These are phyloP conservation scores for Glyphotaelius pellucidus DNA, from an alignment of 2,888 invertebrate species.

Conservation along the genomic window DNA sequence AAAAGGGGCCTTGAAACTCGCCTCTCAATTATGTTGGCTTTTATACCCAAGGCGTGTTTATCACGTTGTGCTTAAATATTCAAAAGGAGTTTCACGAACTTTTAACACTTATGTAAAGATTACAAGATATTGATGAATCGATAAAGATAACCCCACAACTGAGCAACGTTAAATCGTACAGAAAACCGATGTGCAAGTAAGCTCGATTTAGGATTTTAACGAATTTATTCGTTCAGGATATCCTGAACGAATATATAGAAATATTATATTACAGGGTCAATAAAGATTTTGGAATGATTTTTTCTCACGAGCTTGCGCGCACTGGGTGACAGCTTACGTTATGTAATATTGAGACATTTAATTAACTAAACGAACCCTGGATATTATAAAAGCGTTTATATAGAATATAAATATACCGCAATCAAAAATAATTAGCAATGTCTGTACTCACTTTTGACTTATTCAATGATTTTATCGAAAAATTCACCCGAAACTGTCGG, in stretches of 20 bases:
- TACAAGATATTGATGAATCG: neutral
- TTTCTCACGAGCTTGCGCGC: neutral
- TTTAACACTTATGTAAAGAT: conserved; percentile 15
- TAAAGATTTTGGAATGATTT: neutral
- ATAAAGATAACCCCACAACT: neutral
- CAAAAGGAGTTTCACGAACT: neutral
- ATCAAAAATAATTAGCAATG: neutral
- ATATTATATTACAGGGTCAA: neutral
- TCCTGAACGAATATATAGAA: neutral
- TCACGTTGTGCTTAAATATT: neutral
- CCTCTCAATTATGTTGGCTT: neutral
- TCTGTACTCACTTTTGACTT: neutral
- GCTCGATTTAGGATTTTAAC: neutral
- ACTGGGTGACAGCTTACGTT: conserved; percentile 18
- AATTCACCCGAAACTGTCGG: conserved; percentile 11
- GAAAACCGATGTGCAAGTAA: neutral
- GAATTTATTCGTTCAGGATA: neutral
- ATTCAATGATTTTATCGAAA: neutral
- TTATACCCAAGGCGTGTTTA: neutral
- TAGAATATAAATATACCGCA: neutral
- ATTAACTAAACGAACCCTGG: neutral
- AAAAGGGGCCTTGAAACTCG: neutral
- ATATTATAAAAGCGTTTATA: neutral
- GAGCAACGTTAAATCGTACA: neutral
- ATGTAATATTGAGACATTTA: neutral